A percentile compares a stretch with the other conserved stretches of the same genome.
These are phyloP conservation scores for Anolis sagrei DNA, from an alignment of 2,113 vertebrate species.

Conservation along the genomic window DNA sequence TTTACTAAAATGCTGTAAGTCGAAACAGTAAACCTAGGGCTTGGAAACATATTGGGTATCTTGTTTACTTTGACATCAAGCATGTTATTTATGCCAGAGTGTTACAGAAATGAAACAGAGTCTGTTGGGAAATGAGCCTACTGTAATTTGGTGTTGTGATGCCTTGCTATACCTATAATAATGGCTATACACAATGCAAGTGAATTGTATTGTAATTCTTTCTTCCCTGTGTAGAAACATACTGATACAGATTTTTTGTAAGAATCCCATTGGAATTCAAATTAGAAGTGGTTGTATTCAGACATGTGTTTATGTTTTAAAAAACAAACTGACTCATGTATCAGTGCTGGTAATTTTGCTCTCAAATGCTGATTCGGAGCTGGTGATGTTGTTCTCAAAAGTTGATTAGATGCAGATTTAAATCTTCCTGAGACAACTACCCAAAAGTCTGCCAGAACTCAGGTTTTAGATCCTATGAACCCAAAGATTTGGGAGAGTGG, in stretches of 20 bases:
- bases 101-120: neutral
- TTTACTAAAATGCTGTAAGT: neutral
- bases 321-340: neutral
- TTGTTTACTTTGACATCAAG: neutral
- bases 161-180: neutral
- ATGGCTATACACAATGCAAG: neutral
- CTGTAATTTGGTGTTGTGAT: neutral
- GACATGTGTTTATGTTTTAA: neutral
- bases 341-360: neutral
- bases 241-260: neutral
- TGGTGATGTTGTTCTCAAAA: neutral
- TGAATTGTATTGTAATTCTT: neutral
- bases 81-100: neutral
- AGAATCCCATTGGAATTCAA: neutral
- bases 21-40: neutral
- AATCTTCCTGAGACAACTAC: neutral
- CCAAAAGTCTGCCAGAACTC: neutral
- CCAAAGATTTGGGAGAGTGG: neutral
- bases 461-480: neutral
- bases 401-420: neutral
- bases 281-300: neutral
- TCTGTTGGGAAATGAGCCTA: neutral
- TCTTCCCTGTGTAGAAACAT: neutral
- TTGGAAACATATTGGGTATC: neutral
- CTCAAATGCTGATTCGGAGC: neutral